Evolutionary conservation across 2,888 invertebrate species (phyloP), one percentile per base, ranked within the genome.

Genomic region (Onthophagus sagittarius): DNA sequence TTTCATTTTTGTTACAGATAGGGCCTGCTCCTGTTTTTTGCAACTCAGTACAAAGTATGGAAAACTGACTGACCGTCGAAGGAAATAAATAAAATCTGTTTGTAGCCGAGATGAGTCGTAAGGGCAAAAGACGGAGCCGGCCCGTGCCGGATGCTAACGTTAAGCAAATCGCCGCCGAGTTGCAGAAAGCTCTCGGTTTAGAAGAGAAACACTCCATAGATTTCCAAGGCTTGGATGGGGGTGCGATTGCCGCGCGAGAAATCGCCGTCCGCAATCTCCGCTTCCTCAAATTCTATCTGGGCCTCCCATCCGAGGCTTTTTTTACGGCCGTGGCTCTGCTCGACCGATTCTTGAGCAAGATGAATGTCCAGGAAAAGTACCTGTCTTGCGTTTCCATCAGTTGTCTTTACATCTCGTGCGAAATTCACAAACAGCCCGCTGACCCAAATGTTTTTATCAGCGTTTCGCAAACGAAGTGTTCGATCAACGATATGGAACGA

Each of bases 321-420:
- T 92, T 94, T 84, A 89, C 91, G 77, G 93, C 94, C 76, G 90
- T 93, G 84, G 93, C 92, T 84, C 86, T 94, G 81, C 91, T 95
- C 82, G 95, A 94, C 85, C 89, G 93, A 77, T 95, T 95, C 85
- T 86, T 95, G 75, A 92, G 93, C 62, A 93, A 93, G 84, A 94
- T 94, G 93, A 94, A 93, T 86, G 91, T 90, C 2, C 89, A 90
- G 75, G 92, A 93, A 71, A 95, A 94, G 84, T 95, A 95, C 86
- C 90, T 96, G 86, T 93, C 93, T 5, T 96, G 96, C 86, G 92
- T 96, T 84, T 93, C 94, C 13, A 91, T 96, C 53, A 92, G 95
- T 75, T 94, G 95, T 79, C 92, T 96, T 86, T 92, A 94, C 86
- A 89, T 96, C 81, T 95, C 96, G 74, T 91, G 94, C 79, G 88